Conservation (phyloP, 2,113 vertebrate species). For the Monopterus albus region DNA sequence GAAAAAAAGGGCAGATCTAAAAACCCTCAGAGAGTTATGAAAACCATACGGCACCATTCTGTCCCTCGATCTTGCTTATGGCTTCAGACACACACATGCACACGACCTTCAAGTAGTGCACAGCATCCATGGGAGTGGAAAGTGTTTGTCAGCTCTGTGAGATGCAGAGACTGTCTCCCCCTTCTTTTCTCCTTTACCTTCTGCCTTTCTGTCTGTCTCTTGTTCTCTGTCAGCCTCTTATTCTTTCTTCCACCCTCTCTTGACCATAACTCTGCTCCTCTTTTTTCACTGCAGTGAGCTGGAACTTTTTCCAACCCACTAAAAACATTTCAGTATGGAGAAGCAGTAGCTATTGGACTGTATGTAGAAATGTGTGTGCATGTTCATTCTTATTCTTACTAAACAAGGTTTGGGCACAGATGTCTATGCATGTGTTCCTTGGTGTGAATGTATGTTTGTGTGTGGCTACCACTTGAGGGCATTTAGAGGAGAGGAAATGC, state of each 20-base stretch:
- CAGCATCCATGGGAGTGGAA: slow-evolving; percentile 71
- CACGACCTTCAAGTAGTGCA: neutral
- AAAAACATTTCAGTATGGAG: slow-evolving; percentile 58
- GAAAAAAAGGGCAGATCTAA: slow-evolving; percentile 44
- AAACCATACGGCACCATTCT: slow-evolving; percentile 75
- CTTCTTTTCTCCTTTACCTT: slow-evolving; percentile 6
- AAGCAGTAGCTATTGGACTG: slow-evolving; percentile 42
- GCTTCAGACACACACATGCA: slow-evolving; percentile 30
- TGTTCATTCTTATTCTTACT: slow-evolving; percentile 22
- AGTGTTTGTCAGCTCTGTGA: slow-evolving; percentile 66
- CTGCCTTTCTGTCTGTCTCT: slow-evolving; percentile 17
- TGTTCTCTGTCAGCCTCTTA: neutral
- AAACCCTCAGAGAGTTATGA: slow-evolving; percentile 73
- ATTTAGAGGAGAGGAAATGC: slow-evolving; percentile 75
- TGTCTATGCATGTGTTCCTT: slow-evolving; percentile 27
- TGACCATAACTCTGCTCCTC: slow-evolving; percentile 7
- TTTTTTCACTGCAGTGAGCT: slow-evolving; percentile 48
- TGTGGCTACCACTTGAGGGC: slow-evolving; percentile 46
- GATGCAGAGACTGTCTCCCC: slow-evolving; percentile 46
- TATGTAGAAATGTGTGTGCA: neutral
- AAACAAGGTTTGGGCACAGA: slow-evolving; percentile 29
- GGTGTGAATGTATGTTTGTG: slow-evolving; percentile 27
- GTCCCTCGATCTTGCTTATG: slow-evolving; percentile 58
- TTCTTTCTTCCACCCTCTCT: slow-evolving; percentile 21
- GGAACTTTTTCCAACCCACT: slow-evolving; percentile 60